Conservation (phyloP, 1,140 invertebrate species). For the Rhizoglyphus robini region DNA sequence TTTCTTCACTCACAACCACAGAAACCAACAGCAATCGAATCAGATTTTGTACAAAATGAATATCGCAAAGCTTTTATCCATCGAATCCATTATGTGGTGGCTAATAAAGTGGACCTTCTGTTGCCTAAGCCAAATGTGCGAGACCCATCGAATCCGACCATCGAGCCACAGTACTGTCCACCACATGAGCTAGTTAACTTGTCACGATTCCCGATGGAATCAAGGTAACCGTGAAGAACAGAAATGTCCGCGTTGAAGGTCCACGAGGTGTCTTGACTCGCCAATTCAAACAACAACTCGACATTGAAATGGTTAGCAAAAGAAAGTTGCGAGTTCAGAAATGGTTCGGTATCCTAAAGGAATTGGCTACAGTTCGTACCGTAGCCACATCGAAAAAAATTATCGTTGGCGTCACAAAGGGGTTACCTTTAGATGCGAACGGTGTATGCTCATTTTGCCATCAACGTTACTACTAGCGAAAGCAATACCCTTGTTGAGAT, state of each 20-base stretch:
- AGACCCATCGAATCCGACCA: no score
- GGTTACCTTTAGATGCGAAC: slow-evolving; percentile 98
- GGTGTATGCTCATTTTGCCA: slow-evolving; percentile 99
- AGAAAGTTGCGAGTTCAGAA: slow-evolving; percentile 74
- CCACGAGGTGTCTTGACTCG: slow-evolving; percentile 74
- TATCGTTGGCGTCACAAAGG: slow-evolving; percentile 73
- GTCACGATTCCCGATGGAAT: slow-evolving; percentile 74
- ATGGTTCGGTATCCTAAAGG: slow-evolving; percentile 97
- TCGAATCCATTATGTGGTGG: no score
- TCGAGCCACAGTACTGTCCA: no score
- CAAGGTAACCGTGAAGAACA: slow-evolving; percentile 56
- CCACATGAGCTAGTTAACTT: slow-evolving; percentile 74
- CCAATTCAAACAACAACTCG: slow-evolving; percentile 82
- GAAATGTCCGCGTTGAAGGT: slow-evolving; percentile 84
- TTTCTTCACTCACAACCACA: no score
- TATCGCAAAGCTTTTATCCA: no score
- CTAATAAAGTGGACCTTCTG: no score
- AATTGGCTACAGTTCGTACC: slow-evolving; percentile 91
- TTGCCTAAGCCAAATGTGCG: no score
- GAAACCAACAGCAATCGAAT: no score
- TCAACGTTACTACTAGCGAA: slow-evolving; percentile 94
- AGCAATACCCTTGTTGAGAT: slow-evolving; percentile 82
- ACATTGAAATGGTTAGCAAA: slow-evolving; percentile 50
- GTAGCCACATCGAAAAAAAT: slow-evolving; percentile 99
- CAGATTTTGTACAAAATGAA: no score